A percentile compares a stretch with the other conserved stretches of the same genome.
phyloP scores from a whole-genome alignment of 1,140 invertebrate species.

The Apocrypta bakeri region DNA sequence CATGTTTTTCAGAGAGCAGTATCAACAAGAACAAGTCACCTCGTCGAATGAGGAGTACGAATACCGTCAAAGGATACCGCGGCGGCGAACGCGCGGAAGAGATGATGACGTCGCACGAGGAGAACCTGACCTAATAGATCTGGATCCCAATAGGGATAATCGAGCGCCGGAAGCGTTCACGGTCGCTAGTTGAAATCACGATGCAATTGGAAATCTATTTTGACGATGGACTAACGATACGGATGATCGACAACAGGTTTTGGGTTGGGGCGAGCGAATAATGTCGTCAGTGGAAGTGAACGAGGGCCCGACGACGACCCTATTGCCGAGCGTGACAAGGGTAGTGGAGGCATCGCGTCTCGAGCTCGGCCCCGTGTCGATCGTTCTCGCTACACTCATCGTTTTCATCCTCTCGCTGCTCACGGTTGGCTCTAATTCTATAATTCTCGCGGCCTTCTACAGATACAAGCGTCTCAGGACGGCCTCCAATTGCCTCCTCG shows the following conservation, averaged over 20 bases:
- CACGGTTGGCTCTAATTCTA: slow-evolving; percentile 76
- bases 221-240: too few species aligned
- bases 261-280: not conserved
- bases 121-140: slow-evolving; percentile 35
- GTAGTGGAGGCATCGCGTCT: not conserved
- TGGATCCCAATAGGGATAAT: too few species aligned
- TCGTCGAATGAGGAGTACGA: not conserved
- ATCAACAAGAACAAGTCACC: too few species aligned
- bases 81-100: not conserved
- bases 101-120: slow-evolving; percentile 8
- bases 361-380: slow-evolving; percentile 54
- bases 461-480: slow-evolving; percentile 78
- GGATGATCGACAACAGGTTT: too few species aligned
- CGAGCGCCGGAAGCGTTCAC: too few species aligned
- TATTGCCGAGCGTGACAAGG: slow-evolving; percentile 32
- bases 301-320: slow-evolving; percentile 1
- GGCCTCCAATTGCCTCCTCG: slow-evolving; percentile 83
- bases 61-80: not conserved
- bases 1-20: too few species aligned
- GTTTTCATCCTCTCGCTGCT: slow-evolving; percentile 77
- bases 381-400: slow-evolving; percentile 73
- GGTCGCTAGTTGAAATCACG: too few species aligned
- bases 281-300: slow-evolving; percentile 14
- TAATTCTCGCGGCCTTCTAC: slow-evolving; percentile 77
- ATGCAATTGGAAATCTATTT: too few species aligned